A percentile compares a stretch with the other conserved stretches of the same genome.
These are phyloP conservation scores for Myripristis murdjan DNA, from an alignment of 2,797 vertebrate species.

Conservation along the genomic window DNA sequence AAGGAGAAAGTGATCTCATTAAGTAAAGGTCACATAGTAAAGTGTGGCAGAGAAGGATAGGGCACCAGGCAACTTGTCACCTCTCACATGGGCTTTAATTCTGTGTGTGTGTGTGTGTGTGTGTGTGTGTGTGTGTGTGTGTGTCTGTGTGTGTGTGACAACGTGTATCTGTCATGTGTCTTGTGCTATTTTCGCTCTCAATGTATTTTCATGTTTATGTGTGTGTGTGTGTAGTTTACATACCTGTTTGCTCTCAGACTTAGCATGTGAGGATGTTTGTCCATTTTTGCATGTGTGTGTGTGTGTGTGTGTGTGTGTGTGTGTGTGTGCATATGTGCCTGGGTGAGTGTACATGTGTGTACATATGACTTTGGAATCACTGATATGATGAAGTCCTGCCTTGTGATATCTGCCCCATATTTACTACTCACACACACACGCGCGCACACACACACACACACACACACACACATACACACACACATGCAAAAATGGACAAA, in stretches of 20 bases:
- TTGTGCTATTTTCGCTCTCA: not conserved
- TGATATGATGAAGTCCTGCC: no score
- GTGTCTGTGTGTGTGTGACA: slow-evolving; percentile 6
- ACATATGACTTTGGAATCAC: no score
- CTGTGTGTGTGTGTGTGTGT: slow-evolving; percentile 19
- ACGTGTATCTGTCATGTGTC: not conserved
- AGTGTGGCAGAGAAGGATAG: slow-evolving; percentile 39
- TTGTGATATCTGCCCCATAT: no score
- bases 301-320: no score
- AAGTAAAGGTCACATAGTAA: slow-evolving; percentile 63
- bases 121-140: slow-evolving; percentile 4
- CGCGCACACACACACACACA: no score
- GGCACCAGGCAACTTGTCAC: slow-evolving; percentile 40
- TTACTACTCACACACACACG: no score
- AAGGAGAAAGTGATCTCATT: slow-evolving; percentile 48
- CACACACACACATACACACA: slow-evolving; percentile 19
- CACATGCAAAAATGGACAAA: slow-evolving; percentile 14
- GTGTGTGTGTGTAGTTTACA: no score
- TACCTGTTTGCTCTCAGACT: not conserved
- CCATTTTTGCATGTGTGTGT: not conserved
- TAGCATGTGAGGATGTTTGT: not conserved
- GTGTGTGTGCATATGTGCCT: not conserved
- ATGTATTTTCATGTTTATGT: not conserved
- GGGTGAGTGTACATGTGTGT: not conserved
- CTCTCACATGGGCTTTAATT: slow-evolving; percentile 46